Evolutionary conservation across 2,113 vertebrate genomes (phyloP).

Genomic region (Elephas maximus): DNA sequence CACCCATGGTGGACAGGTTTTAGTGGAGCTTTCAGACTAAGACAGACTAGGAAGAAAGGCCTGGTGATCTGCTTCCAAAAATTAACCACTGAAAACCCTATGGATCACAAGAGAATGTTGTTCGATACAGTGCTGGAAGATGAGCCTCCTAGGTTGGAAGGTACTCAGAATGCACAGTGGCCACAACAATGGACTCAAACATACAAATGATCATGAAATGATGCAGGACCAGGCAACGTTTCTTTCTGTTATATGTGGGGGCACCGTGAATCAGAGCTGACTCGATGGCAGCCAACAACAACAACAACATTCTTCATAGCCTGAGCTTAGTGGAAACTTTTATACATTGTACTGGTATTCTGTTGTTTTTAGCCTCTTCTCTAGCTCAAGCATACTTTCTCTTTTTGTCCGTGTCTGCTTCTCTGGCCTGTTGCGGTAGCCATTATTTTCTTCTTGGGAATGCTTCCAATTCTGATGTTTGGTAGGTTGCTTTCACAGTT

Average conservation of each 20-base stretch:
- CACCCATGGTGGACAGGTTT: neutral
- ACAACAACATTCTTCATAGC: neutral
- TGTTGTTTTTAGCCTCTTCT: neutral
- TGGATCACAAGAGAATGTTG: neutral
- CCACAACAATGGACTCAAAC: neutral
- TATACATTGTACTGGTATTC: neutral
- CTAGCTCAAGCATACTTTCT: neutral
- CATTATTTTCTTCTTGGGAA: constrained; percentile 47
- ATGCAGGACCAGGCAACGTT: neutral
- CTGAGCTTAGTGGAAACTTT: neutral
- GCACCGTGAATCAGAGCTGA: neutral
- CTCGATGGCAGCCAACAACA: neutral
- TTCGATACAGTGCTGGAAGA: neutral
- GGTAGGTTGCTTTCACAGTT: constrained; percentile 24
- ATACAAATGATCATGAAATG: neutral
- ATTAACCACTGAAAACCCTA: neutral
- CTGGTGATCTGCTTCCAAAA: neutral
- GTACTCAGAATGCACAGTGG: neutral
- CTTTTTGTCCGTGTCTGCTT: neutral
- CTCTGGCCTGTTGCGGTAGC: neutral
- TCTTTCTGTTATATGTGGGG: neutral
- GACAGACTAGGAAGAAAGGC: neutral
- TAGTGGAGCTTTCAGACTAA: neutral
- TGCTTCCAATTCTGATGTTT: constrained; percentile 23
- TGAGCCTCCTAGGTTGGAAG: neutral